These are phyloP conservation scores for Euglossa dilemma DNA, from an alignment of 1,140 invertebrate genomes.

Conservation along the genomic window DNA sequence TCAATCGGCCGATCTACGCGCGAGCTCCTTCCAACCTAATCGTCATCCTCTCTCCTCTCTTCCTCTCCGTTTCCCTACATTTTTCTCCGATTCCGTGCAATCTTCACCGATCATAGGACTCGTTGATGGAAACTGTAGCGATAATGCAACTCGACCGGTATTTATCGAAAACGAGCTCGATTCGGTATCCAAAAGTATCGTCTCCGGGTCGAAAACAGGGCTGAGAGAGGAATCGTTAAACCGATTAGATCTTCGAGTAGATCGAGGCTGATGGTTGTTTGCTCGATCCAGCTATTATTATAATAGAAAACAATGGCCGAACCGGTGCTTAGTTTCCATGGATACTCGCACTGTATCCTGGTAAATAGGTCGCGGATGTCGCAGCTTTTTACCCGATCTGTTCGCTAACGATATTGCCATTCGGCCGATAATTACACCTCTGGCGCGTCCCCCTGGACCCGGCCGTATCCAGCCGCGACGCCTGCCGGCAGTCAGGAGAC, in stretches of 20 bases:
- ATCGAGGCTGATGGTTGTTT: background rate
- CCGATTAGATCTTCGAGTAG: background rate
- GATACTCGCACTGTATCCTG: background rate
- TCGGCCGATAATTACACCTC: background rate
- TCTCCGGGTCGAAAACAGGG: no score
- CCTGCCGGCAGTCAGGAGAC: no score
- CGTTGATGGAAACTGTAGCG: slow-evolving; percentile 59
- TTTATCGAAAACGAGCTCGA: background rate
- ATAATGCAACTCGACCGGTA: slow-evolving; percentile 53
- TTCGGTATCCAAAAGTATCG: no score
- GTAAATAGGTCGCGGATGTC: background rate
- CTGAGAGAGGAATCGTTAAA: background rate
- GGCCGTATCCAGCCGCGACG: no score
- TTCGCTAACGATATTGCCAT: background rate
- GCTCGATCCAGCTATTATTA: background rate
- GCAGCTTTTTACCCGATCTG: background rate
- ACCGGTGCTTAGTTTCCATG: background rate
- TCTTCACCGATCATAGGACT: background rate
- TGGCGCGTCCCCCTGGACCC: background rate
- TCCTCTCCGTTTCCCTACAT: slow-evolving; percentile 11
- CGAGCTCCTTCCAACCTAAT: background rate
- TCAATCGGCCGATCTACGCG: slow-evolving; percentile 40
- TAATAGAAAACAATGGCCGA: background rate
- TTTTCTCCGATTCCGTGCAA: background rate
- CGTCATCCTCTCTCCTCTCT: background rate